Evolutionary conservation across 1,140 invertebrate genomes (phyloP).

Genomic region (Nixonia krombeini): DNA sequence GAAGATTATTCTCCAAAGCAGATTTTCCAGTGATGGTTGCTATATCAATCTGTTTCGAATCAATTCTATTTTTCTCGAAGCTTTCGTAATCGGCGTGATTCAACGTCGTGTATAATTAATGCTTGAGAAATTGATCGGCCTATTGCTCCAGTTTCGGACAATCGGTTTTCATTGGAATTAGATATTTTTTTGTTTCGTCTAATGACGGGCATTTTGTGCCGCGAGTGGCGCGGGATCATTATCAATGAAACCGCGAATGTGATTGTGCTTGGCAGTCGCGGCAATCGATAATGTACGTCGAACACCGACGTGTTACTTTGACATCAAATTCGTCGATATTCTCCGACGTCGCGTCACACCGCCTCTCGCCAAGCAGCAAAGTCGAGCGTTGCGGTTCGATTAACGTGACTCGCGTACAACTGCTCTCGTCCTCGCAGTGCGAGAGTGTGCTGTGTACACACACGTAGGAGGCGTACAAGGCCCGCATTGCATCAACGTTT

Average conservation of each 20-base stretch:
- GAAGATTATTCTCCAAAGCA: no score
- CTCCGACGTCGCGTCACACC: conserved; percentile 37
- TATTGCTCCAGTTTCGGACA: not conserved
- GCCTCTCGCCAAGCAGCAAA: conserved; percentile 37
- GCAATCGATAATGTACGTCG: conserved; percentile 44
- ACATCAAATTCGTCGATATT: conserved; percentile 44
- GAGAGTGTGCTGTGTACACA: conserved; percentile 17
- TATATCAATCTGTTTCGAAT: no score
- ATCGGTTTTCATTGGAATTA: not conserved
- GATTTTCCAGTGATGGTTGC: no score
- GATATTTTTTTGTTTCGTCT: conserved; percentile 17
- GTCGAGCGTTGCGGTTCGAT: conserved; percentile 44
- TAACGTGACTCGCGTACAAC: conserved; percentile 45
- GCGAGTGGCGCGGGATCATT: conserved; percentile 35
- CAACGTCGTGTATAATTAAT: no score
- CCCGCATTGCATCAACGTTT: conserved; percentile 37
- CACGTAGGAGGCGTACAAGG: conserved; percentile 23
- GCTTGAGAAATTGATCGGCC: not conserved
- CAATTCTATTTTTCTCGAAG: no score
- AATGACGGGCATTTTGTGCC: conserved; percentile 15
- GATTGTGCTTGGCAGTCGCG: conserved; percentile 13
- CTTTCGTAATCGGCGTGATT: no score
- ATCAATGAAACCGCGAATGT: conserved; percentile 28
- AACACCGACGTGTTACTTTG: conserved; percentile 39
- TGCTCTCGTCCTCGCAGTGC: conserved; percentile 20